Base-by-base conservation (phyloP, 1,140 invertebrate genomes). In the Drosophila nannoptera region DNA sequence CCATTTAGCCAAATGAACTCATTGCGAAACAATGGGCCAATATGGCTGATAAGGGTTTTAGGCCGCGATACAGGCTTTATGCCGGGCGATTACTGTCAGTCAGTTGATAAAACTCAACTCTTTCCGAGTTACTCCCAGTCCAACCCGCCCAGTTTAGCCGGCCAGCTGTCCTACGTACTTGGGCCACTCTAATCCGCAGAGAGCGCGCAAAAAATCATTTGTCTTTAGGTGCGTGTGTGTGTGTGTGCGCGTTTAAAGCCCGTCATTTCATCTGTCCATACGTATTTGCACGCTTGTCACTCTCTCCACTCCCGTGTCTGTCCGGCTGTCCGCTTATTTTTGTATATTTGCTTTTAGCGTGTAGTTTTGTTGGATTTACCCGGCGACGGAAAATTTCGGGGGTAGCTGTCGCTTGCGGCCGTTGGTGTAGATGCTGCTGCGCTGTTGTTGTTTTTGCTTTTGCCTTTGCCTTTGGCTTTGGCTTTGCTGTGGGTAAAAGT, bases 231-330 rank as follows among this genome's bases (percentile, higher is more conserved):
- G 43, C 31, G 5, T 38, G 36, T 35, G 32, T 60, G 33, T 40
- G 42, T 29, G 8, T 53, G 22, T 75, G 78, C 69, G 38, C 77
- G 58, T 67, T 59, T 49, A 68, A 77, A 70, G 74, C 78, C 63
- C 78, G 67, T 83, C 78, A 83, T 83, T 83, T 73, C 72, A 83
- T 84, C 80, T 86, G 81, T 86, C 81, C 78, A 84, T 86, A 87
- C 81, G 70, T 75, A 80, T 84, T 86, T 81, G 77, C 75, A 86
- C 81, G 81, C 74, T 54, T 86, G 81, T 77, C 75, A 68, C 62
- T 74, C 69, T 52, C 61, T 31, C 62, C 12, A 43, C 8, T 14
- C 12, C 40, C 45, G 36, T 11, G 67, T 14, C 62, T 35, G 60
- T 29, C 59, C 29, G 61, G 29, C 43, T 16, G 66, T 77, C 43